These are phyloP conservation scores for Antechinus stuartii DNA, from an alignment of 2,113 vertebrate species.

Conservation along the genomic window DNA sequence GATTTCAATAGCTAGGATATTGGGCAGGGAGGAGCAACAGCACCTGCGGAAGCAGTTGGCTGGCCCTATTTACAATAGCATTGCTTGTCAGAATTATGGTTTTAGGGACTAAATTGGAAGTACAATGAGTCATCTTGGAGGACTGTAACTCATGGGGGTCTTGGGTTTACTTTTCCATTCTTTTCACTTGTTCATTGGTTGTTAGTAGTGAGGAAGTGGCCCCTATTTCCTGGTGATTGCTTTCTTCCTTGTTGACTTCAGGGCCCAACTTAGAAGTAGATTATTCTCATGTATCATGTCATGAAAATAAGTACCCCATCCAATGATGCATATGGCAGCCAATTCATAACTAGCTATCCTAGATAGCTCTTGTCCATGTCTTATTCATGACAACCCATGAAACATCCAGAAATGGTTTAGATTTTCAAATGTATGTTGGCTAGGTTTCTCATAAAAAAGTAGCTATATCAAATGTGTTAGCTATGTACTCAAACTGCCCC, in stretches of 20 bases:
- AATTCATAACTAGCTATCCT: background rate
- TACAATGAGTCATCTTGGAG: background rate
- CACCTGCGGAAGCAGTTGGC: background rate
- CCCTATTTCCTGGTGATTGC: background rate
- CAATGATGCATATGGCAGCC: background rate
- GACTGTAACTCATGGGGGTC: background rate
- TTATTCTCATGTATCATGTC: background rate
- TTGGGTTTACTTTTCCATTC: background rate
- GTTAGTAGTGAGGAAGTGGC: background rate
- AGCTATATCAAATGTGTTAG: background rate
- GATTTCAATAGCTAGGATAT: background rate
- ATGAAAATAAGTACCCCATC: background rate
- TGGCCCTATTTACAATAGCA: background rate
- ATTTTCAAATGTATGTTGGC: background rate
- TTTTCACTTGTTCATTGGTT: background rate
- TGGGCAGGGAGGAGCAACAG: too few relatives aligned
- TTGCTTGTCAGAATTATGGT: background rate
- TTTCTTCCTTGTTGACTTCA: background rate
- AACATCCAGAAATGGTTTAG: background rate
- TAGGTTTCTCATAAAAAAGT: background rate
- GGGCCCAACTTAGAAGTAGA: background rate
- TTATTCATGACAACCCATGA: background rate
- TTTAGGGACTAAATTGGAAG: background rate
- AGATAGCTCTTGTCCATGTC: background rate
- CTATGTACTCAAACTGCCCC: background rate